Evolutionary conservation across 2,797 vertebrate species (phyloP).

Genomic region (Echiichthys vipera): DNA sequence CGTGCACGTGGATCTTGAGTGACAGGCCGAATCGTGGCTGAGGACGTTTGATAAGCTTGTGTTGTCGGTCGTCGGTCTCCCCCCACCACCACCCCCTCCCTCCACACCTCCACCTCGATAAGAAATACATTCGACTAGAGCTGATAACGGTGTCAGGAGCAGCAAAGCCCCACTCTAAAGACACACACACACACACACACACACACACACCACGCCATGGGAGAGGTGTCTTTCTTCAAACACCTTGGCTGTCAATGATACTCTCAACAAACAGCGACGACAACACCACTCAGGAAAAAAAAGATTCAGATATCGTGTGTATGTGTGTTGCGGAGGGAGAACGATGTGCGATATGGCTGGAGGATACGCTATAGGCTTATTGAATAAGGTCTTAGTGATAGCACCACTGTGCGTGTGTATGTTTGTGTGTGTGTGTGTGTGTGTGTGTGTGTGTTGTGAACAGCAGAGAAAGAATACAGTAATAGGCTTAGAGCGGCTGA

Average conservation of each 20-base stretch:
- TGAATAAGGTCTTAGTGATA: constrained; percentile 80
- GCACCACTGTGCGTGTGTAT: constrained; percentile 48
- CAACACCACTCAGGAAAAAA: constrained; percentile 64
- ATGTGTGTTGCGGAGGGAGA: constrained; percentile 61
- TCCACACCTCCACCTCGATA: constrained; percentile 88
- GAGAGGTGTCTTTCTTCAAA: constrained; percentile 85
- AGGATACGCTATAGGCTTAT: constrained; percentile 80
- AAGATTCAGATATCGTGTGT: constrained; percentile 65
- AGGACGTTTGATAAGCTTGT: constrained; percentile 99
- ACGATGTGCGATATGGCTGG: constrained; percentile 75
- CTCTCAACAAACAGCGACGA: constrained; percentile 90
- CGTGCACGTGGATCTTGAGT: constrained; percentile 88
- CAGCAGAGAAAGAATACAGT: constrained; percentile 72
- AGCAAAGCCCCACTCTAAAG: constrained; percentile 91
- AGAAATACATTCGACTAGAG: constrained; percentile 99
- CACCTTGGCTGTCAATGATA: constrained; percentile 93
- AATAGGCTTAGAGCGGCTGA: constrained; percentile 78
- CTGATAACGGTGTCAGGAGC: constrained; percentile 94
- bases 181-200: constrained; percentile 77
- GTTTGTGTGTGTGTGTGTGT: constrained; percentile 43
- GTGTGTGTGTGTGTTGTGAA: constrained; percentile 69
- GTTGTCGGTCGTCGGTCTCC: constrained; percentile 85
- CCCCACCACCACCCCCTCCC: constrained; percentile 74
- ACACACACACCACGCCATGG: constrained; percentile 78
- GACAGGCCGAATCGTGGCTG: constrained; percentile 96